phyloP scores from a whole-genome alignment of 2,797 vertebrate species.

The Tolypeutes matacus region DNA sequence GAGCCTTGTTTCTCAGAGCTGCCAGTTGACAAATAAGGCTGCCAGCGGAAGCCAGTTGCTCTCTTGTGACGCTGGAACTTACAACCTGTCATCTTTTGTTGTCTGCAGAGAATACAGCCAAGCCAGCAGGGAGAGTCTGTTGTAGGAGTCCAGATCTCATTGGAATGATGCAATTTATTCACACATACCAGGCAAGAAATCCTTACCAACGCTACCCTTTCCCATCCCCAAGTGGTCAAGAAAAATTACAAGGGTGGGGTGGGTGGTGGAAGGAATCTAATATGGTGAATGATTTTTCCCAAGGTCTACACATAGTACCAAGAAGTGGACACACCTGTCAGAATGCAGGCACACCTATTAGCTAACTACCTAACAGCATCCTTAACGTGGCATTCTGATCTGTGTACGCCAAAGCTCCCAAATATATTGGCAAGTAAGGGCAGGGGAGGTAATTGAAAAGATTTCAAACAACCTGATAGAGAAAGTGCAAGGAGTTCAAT shows the following conservation, averaged over 20 bases:
- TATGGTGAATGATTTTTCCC: neutral
- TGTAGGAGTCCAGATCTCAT: slow-evolving; percentile 65
- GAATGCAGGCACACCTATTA: neutral
- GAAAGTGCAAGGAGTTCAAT: neutral
- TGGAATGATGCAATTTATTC: slow-evolving; percentile 68
- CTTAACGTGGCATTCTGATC: neutral
- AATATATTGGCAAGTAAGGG: neutral
- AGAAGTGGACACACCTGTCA: neutral
- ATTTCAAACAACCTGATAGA: slow-evolving; percentile 48
- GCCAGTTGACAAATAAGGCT: slow-evolving; percentile 75
- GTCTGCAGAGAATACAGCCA: slow-evolving; percentile 72
- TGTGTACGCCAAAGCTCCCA: neutral
- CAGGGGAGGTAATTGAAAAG: neutral
- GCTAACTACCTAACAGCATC: neutral
- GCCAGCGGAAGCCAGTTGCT: slow-evolving; percentile 80
- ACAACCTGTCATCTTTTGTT: slow-evolving; percentile 80
- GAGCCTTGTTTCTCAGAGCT: slow-evolving; percentile 64
- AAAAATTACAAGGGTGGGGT: slow-evolving; percentile 1
- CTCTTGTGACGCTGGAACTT: slow-evolving; percentile 79
- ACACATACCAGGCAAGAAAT: slow-evolving; percentile 61
- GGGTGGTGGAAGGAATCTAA: neutral
- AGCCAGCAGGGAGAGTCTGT: slow-evolving; percentile 54
- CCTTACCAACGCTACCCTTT: slow-evolving; percentile 33
- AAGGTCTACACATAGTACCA: neutral
- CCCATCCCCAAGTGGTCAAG: neutral